Conservation (phyloP, 2,888 invertebrate species). For the Stictocephala bisonia region DNA sequence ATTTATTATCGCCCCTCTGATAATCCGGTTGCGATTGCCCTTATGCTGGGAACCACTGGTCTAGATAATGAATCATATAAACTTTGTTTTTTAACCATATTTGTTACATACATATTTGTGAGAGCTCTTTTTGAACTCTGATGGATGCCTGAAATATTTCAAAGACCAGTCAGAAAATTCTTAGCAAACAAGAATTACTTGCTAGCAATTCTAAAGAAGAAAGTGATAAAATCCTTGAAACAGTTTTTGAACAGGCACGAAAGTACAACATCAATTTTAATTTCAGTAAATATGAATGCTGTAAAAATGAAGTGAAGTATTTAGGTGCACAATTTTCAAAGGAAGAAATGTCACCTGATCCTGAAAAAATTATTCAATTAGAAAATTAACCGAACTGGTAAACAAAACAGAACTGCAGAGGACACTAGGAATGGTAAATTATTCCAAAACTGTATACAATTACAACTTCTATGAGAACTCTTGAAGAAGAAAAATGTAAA, state of each 20-base stretch:
- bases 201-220: conserved; percentile 8
- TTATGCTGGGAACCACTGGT: too few relatives aligned
- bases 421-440: too few relatives aligned
- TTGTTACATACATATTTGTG: conserved; percentile 42
- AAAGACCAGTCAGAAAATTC: neutral
- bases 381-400: too few relatives aligned
- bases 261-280: conserved; percentile 55
- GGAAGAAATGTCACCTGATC: conserved; percentile 52
- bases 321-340: conserved; percentile 58
- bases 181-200: neutral
- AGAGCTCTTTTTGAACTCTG: conserved; percentile 44
- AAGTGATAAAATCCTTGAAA: conserved; percentile 21
- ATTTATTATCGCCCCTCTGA: too few relatives aligned
- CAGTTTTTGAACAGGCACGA: conserved; percentile 36
- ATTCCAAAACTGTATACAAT: too few relatives aligned
- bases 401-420: too few relatives aligned
- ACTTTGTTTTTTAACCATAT: conserved; percentile 40
- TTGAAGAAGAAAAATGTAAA: too few relatives aligned
- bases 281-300: conserved; percentile 57
- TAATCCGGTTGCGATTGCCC: too few relatives aligned
- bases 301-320: conserved; percentile 52
- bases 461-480: too few relatives aligned
- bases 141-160: neutral
- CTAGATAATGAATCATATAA: conserved; percentile 23
- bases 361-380: neutral